Base-by-base conservation (phyloP, 2,113 vertebrate genomes). In the Chascanopsetta lugubris region DNA sequence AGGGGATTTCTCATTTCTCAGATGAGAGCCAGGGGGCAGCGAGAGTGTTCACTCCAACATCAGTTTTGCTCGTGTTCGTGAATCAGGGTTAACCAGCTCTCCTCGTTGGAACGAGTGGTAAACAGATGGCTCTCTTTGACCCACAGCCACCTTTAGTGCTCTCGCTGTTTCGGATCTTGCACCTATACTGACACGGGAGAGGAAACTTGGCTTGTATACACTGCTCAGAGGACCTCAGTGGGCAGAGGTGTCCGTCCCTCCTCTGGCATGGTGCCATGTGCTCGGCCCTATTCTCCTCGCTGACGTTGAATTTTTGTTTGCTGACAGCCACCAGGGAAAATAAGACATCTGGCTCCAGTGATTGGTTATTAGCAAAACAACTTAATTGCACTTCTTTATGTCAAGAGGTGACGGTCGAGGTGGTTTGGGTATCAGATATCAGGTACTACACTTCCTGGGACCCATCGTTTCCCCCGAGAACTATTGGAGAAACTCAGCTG, bases 101-200 rank as follows among this genome's bases (percentile, higher is more conserved):
- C 61, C 26, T 27, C 61, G 5, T 12, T 48, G 18, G 47, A 61
- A 47, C 17, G 56, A 57, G 49, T 1, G 34, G 29, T n/a, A 22
- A 42, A 24, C 27, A 75, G 32, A 55, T 36, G 10, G 0, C 22
- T 24, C 3, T 1, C 49, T 36, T 20, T 54, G 62, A 22, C 60
- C 17, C 15, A 18, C 27, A 54, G 22, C 20, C 32, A 43, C 18
- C 12, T 49, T 15, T 21, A 55, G 18, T 29, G 2, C 40, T 32
- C 13, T 49, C 2, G 2, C 27, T 21, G 8, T 18, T 66, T 60
- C 27, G 62, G 20, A 47, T 50, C 18, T 72, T 36, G 34, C 8
- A 45, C 13, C 17, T 15, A n/a, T n/a, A 38, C 36, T 13, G 15
- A 5, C 17, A 8, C 8, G 20, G 11, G 8, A 1, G 20, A 8